Evolutionary conservation across 2,113 vertebrate genomes (phyloP).

Genomic region (Carassius gibelio): DNA sequence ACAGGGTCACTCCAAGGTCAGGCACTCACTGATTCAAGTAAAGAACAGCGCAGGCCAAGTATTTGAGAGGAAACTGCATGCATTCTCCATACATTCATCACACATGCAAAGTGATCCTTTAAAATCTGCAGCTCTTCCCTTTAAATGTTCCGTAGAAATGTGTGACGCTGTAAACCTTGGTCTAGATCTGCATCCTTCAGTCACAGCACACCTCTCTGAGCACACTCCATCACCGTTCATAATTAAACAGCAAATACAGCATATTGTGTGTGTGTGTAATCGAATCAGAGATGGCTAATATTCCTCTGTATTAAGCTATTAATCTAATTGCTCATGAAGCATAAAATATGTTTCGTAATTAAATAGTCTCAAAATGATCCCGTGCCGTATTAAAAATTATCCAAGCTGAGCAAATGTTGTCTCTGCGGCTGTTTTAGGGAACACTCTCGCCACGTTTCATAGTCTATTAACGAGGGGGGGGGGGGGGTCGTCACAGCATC

Average conservation of each 20-base stretch:
- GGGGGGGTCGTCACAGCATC: constrained; percentile 83
- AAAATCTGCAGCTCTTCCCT: constrained; percentile 67
- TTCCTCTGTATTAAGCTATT: constrained; percentile 99
- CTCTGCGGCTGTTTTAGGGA: constrained; percentile 99
- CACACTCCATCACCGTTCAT: constrained; percentile 92
- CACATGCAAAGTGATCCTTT: constrained; percentile 65
- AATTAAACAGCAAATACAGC: constrained; percentile 99
- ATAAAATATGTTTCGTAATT: constrained; percentile 99
- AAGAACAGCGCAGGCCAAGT: background rate
- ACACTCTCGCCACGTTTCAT: constrained; percentile 92
- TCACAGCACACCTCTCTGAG: constrained; percentile 84
- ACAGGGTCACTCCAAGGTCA: constrained; percentile 74
- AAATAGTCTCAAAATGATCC: constrained; percentile 99
- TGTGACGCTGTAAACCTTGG: background rate
- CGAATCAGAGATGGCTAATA: constrained; percentile 99
- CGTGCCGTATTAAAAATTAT: constrained; percentile 99
- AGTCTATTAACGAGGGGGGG: constrained; percentile 87
- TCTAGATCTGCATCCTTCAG: background rate
- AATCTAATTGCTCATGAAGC: constrained; percentile 99
- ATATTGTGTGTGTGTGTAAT: constrained; percentile 99
- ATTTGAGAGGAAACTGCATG: background rate
- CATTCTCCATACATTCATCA: background rate
- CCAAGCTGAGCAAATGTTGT: constrained; percentile 99
- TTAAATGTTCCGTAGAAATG: constrained; percentile 89
- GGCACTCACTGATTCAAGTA: constrained; percentile 70